phyloP scores from a whole-genome alignment of 2,888 invertebrate genomes.

The Scaptomyza cyrtandrae region DNA sequence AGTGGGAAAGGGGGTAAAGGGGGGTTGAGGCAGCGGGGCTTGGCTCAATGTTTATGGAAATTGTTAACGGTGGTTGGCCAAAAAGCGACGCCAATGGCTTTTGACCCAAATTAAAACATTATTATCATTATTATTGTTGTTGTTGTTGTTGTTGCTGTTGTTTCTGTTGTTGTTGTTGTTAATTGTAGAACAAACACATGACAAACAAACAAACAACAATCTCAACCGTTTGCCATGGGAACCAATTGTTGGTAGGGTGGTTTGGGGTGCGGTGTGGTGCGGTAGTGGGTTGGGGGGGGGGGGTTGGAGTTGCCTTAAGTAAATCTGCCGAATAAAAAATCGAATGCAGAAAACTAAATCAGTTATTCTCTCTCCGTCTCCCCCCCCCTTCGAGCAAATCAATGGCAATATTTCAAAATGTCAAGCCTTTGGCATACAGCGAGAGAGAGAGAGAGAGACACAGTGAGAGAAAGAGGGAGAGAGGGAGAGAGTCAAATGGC shows the following conservation, averaged over 20 bases:
- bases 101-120: constrained; percentile 69
- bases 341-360: constrained; percentile 65
- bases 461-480: neutral
- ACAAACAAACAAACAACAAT: constrained; percentile 24
- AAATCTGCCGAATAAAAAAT: constrained; percentile 41
- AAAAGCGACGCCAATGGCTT: constrained; percentile 69
- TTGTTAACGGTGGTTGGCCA: constrained; percentile 58
- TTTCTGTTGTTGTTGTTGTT: constrained; percentile 66
- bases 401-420: constrained; percentile 80
- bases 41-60: constrained; percentile 51
- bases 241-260: constrained; percentile 17
- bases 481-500: too few relatives aligned
- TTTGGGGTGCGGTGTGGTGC: too few relatives aligned
- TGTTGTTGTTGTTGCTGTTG: constrained; percentile 63
- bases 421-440: constrained; percentile 55
- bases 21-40: neutral
- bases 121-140: constrained; percentile 5
- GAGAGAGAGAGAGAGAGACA: neutral
- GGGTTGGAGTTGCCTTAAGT: constrained; percentile 37
- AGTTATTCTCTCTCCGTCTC: constrained; percentile 32
- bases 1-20: neutral
- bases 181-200: constrained; percentile 64
- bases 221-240: constrained; percentile 68
- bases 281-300: neutral
- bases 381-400: constrained; percentile 60